Conservation (phyloP, 2,113 vertebrate species). For the Motacilla alba region DNA sequence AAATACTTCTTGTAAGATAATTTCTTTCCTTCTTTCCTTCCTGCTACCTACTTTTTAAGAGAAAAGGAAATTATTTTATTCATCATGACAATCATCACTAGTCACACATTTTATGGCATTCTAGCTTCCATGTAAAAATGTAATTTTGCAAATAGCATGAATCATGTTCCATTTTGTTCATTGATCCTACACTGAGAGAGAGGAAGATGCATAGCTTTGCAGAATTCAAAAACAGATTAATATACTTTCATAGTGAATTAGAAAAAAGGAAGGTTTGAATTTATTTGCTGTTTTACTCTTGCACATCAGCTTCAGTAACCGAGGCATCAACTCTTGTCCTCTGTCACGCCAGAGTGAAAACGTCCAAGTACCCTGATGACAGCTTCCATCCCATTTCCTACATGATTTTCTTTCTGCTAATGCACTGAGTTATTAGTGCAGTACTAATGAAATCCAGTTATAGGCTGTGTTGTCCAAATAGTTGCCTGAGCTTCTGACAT, state of each 20-base stretch:
- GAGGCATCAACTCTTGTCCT: neutral
- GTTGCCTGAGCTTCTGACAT: neutral
- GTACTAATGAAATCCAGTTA: slow-evolving; percentile 16
- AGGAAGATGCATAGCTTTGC: neutral
- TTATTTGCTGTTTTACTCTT: neutral
- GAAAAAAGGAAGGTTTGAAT: neutral
- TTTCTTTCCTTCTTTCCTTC: neutral
- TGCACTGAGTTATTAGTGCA: neutral
- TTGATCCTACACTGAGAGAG: neutral
- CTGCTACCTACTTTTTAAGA: neutral
- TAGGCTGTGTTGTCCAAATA: neutral
- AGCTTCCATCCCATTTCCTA: neutral
- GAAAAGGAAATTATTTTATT: neutral
- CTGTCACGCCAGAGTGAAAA: neutral
- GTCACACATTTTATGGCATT: neutral
- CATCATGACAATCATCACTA: neutral
- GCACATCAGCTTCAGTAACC: neutral
- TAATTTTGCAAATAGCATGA: neutral
- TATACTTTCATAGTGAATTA: neutral
- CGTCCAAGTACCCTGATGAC: neutral
- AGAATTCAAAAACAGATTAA: neutral
- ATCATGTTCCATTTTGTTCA: neutral
- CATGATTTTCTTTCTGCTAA: neutral
- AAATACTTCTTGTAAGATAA: neutral
- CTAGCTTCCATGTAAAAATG: neutral